phyloP scores from a whole-genome alignment of 2,797 vertebrate genomes.

The Hippopotamyrus pictus region DNA sequence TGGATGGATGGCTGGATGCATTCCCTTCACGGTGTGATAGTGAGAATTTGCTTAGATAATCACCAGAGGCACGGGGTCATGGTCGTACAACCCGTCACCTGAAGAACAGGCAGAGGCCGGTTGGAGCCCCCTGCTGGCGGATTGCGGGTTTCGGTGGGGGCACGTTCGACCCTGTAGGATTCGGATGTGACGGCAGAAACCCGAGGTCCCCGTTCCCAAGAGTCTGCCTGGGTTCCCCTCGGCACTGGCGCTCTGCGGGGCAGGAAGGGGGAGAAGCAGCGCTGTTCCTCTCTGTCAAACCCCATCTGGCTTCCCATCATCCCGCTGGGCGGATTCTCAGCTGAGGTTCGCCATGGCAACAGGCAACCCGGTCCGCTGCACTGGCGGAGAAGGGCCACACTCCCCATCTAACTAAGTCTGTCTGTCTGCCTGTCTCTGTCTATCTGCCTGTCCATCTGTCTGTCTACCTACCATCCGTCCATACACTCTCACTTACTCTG shows the following conservation, averaged over 20 bases:
- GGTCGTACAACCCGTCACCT: neutral
- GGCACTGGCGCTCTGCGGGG: neutral
- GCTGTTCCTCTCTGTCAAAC: neutral
- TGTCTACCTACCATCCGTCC: neutral
- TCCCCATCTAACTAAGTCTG: neutral
- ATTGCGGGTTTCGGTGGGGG: neutral
- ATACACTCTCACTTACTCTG: neutral
- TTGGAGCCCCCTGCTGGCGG: neutral
- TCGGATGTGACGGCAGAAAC: neutral
- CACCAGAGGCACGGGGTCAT: neutral
- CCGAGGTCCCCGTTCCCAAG: neutral
- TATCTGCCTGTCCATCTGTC: neutral
- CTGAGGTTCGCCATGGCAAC: constrained; percentile 32
- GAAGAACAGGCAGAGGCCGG: neutral
- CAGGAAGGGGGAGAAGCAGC: neutral
- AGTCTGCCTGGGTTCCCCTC: neutral
- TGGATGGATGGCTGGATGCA: neutral
- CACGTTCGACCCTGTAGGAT: neutral
- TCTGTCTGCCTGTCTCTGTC: neutral
- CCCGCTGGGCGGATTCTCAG: constrained; percentile 20
- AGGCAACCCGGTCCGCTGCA: constrained; percentile 2
- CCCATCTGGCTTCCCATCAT: neutral
- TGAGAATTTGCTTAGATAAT: neutral
- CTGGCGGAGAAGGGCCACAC: neutral
- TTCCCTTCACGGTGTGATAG: neutral